phyloP scores from a whole-genome alignment of 2,888 invertebrate genomes.

The Leucozona laternaria region DNA sequence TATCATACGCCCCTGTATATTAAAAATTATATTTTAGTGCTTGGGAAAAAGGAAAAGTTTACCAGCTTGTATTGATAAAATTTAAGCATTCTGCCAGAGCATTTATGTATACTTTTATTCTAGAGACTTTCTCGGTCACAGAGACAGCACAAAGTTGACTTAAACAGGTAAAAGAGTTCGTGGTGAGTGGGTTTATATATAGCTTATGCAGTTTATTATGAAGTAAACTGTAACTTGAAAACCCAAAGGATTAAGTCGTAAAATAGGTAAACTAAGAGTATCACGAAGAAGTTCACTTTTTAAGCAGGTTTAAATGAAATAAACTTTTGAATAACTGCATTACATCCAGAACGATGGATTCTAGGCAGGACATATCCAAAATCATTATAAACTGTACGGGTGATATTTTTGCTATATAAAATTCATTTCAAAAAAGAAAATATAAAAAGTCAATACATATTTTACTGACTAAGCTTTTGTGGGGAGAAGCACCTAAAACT shows the following conservation, averaged over 20 bases:
- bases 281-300: background rate
- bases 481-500: no score
- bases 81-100: background rate
- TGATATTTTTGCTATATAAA: no score
- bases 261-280: background rate
- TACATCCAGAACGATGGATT: no score
- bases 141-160: background rate
- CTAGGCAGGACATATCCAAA: no score
- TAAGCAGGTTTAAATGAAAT: background rate
- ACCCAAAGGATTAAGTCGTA: background rate
- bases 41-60: background rate
- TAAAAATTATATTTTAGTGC: background rate
- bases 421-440: no score
- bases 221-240: background rate
- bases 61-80: constrained; percentile 1
- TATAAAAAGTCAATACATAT: no score
- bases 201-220: background rate
- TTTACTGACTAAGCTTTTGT: no score
- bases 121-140: background rate
- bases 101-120: background rate
- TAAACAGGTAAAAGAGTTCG: background rate
- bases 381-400: no score
- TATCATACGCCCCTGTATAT: background rate
- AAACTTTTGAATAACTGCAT: background rate
- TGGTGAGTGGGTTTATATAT: background rate